Base-by-base conservation (phyloP, 1,140 invertebrate species). In the Brachionus paranguensis region DNA sequence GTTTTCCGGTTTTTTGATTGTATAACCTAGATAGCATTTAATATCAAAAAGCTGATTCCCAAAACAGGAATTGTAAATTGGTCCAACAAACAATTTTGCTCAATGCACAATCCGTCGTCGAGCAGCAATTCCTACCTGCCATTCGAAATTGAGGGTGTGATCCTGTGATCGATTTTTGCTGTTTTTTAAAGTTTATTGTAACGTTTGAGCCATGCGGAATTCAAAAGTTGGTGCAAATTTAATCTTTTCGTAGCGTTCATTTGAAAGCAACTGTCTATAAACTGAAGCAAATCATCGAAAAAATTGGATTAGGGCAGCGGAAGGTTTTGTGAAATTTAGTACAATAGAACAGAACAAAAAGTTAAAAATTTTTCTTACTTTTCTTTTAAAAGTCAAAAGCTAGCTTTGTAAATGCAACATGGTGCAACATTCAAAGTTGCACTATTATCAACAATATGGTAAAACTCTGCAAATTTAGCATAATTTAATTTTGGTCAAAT, bases 11-110 rank as follows among this genome's bases (percentile, higher is more conserved):
- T n/a, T n/a, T n/a, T n/a, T n/a, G n/a, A n/a, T n/a, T n/a, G n/a
- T n/a, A n/a, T n/a, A n/a, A n/a, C n/a, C n/a, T n/a, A n/a, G n/a
- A n/a, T n/a, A n/a, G n/a, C n/a, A n/a, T n/a, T n/a, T n/a, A n/a
- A n/a, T n/a, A n/a, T n/a, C n/a, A n/a, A n/a, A 1, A 81, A 81
- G 60, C 78, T 81, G 12, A 81, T 81, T 64, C 78, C 78, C n/a
- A 81, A 81, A 37, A 41, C 50, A n/a, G 78, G 78, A 10, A 68
- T 81, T 24, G 78, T 81, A 27, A 81, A 81, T 41, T 81, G 78
- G 78, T 81, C 78, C n/a, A 81, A 24, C 37, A 81, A 81, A 33
- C 53, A 81, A 17, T 81, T 81, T 68, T 60, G 37, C 20, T 33
- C 78, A 14, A 33, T 64, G 33, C 78, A 81, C 33, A 45, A 64